These are phyloP conservation scores for Dipodomys spectabilis DNA, from an alignment of 2,113 vertebrate species.

Conservation along the genomic window DNA sequence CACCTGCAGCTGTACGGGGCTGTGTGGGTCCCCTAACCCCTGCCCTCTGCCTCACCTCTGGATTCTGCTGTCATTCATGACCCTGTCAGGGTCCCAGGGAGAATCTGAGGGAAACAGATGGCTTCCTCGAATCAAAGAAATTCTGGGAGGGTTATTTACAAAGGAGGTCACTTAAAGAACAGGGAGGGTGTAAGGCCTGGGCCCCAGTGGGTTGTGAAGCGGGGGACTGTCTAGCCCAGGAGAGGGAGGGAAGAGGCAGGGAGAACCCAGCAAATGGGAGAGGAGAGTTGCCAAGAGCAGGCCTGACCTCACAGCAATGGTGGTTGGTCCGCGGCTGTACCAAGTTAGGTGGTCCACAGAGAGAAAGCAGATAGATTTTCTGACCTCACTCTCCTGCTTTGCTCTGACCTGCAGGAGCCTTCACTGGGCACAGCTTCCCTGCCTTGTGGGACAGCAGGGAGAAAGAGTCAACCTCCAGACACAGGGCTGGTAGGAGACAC, in stretches of 20 bases:
- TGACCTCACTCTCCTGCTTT: not conserved
- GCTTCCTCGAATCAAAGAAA: conserved; percentile 66
- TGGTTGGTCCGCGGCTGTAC: fast-evolving
- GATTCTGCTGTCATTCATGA: not conserved
- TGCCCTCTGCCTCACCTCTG: not conserved
- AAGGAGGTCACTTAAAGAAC: not conserved
- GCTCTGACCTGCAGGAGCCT: not conserved
- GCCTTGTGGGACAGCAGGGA: not conserved
- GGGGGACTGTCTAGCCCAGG: not conserved
- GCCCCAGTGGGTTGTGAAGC: not conserved
- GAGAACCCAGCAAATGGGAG: not conserved
- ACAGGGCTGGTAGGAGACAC: not conserved
- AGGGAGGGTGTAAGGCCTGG: too few species aligned
- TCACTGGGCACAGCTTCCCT: not conserved
- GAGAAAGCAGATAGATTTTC: not conserved
- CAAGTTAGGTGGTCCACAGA: not conserved
- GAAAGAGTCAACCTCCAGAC: not conserved
- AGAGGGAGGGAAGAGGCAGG: not conserved
- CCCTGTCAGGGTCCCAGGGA: not conserved
- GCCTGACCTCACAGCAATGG: not conserved
- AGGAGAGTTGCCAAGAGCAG: not conserved
- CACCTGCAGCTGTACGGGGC: not conserved
- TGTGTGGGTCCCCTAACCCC: not conserved
- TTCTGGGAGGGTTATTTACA: conserved; percentile 62
- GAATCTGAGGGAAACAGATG: conserved; percentile 64